Percentiles rank a stretch among this genome's conserved stretches.
Conservation (phyloP, 2,113 vertebrate genomes). For the Rhinogobius similis region DNA sequence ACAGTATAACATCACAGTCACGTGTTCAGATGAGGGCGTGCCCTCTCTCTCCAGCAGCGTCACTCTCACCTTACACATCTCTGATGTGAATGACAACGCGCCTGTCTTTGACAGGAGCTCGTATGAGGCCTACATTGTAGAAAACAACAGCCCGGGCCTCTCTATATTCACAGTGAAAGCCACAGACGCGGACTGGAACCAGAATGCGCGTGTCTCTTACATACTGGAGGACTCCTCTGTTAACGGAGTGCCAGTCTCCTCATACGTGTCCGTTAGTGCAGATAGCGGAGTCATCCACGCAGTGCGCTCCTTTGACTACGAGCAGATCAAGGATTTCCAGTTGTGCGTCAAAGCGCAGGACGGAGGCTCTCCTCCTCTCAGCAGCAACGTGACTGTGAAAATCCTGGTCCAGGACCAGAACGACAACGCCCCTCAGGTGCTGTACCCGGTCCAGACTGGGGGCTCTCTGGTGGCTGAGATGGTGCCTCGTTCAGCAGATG, state of each 20-base stretch:
- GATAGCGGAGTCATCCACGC: conserved; percentile 72
- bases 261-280: conserved; percentile 76
- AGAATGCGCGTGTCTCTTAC: conserved; percentile 75
- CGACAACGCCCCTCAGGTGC: conserved; percentile 79
- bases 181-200: conserved; percentile 62
- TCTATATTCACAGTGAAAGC: conserved; percentile 71
- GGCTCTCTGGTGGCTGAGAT: conserved; percentile 53
- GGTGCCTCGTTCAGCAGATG: conserved; percentile 54
- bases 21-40: conserved; percentile 66
- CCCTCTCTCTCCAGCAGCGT: conserved; percentile 69
- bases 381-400: conserved; percentile 71
- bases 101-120: conserved; percentile 61
- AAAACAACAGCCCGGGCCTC: conserved; percentile 75
- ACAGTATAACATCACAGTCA: conserved; percentile 1
- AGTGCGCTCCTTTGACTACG: conserved; percentile 76
- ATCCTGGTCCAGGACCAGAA: conserved; percentile 78
- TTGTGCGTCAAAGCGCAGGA: conserved; percentile 73
- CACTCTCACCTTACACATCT: conserved; percentile 69
- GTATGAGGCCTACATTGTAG: conserved; percentile 50
- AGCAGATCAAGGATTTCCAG: conserved; percentile 72
- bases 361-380: conserved; percentile 75
- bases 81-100: conserved; percentile 78
- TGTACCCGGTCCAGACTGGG: conserved; percentile 64
- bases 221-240: conserved; percentile 68
- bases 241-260: conserved; percentile 51